These are phyloP conservation scores for Nerophis ophidion DNA, from an alignment of 2,113 vertebrate genomes.

Conservation along the genomic window DNA sequence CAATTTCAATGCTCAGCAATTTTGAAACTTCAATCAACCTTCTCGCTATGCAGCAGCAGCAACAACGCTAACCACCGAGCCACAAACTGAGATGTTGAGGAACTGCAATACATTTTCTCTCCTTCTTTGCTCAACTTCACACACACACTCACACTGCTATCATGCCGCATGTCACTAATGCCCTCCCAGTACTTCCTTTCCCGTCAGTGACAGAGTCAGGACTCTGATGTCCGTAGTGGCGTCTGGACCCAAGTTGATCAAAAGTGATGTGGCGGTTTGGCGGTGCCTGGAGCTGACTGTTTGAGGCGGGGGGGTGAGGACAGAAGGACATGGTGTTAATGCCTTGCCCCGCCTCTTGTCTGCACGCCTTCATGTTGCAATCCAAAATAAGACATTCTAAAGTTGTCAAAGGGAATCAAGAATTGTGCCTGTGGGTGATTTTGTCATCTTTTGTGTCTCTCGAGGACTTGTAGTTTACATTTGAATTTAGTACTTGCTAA, in stretches of 20 bases:
- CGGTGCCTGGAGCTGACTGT: slow-evolving; percentile 62
- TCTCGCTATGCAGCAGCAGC: no score
- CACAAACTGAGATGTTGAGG: not conserved
- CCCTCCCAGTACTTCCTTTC: slow-evolving; percentile 26
- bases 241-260: slow-evolving; percentile 73
- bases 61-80: not conserved
- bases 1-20: no score
- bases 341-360: slow-evolving; percentile 46
- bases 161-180: slow-evolving; percentile 2
- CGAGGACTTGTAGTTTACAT: not conserved
- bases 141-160: slow-evolving; percentile 8
- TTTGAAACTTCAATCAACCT: no score
- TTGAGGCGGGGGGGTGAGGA: slow-evolving; percentile 62
- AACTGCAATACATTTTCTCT: slow-evolving; percentile 12
- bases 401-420: slow-evolving; percentile 18
- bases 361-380: slow-evolving; percentile 17
- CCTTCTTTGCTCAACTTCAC: slow-evolving; percentile 22
- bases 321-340: slow-evolving; percentile 40
- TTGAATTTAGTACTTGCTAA: not conserved
- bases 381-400: slow-evolving; percentile 11
- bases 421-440: not conserved
- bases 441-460: slow-evolving; percentile 14
- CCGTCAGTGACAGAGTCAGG: slow-evolving; percentile 57
- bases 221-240: slow-evolving; percentile 54
- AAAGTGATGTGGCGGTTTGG: slow-evolving; percentile 67